These are phyloP conservation scores for Garra rufa DNA, from an alignment of 2,113 vertebrate species.

Conservation along the genomic window DNA sequence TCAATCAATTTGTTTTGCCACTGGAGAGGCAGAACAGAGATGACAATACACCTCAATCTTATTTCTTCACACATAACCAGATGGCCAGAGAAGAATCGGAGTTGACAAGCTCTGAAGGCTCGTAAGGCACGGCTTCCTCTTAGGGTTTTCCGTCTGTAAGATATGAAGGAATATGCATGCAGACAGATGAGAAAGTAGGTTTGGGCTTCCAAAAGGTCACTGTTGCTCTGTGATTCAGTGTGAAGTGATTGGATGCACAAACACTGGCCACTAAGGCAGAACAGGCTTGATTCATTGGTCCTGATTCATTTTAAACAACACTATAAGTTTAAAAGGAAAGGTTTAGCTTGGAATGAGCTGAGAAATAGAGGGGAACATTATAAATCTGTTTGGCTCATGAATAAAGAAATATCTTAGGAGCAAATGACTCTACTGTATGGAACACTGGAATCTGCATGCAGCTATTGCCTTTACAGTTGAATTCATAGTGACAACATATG, in stretches of 20 bases:
- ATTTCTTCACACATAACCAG: constrained; percentile 25
- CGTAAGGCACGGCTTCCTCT: neutral
- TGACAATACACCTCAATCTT: constrained; percentile 51
- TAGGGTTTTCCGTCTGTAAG: neutral
- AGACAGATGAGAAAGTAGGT: neutral
- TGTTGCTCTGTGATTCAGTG: neutral
- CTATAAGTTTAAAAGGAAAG: neutral
- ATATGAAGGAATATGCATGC: neutral
- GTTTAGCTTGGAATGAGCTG: neutral
- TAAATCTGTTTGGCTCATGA: neutral
- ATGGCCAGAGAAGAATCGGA: neutral
- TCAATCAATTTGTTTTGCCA: constrained; percentile 55
- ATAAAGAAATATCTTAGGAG: neutral
- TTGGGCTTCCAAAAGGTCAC: neutral
- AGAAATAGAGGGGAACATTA: neutral
- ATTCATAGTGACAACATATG: neutral
- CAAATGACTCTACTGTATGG: neutral
- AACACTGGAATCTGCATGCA: neutral
- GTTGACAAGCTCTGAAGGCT: constrained; percentile 29
- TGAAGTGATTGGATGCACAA: neutral
- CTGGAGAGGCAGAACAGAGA: constrained; percentile 36
- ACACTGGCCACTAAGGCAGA: too few species aligned
- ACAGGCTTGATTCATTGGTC: neutral
- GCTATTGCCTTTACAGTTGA: neutral
- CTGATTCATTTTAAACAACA: neutral